Evolutionary conservation across 2,113 vertebrate genomes (phyloP).

Genomic region (Lamprologus tigripictilis): DNA sequence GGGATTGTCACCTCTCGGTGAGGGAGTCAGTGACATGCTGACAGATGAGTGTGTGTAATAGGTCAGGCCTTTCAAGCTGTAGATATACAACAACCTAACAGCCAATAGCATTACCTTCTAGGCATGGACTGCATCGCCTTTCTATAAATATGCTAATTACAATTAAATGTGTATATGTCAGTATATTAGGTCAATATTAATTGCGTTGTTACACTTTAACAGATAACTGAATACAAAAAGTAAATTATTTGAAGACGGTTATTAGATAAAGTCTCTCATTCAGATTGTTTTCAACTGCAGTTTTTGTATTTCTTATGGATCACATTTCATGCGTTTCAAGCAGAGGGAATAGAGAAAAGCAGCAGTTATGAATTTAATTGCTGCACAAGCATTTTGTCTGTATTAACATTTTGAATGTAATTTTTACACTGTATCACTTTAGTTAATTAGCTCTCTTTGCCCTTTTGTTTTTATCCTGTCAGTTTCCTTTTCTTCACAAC

Average conservation of each 20-base stretch:
- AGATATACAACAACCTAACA: neutral
- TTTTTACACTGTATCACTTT: neutral
- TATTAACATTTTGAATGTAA: neutral
- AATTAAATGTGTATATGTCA: neutral
- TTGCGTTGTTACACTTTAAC: neutral
- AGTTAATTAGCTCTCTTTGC: neutral
- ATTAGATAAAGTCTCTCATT: neutral
- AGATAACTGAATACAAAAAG: neutral
- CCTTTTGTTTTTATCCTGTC: neutral
- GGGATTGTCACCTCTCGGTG: conserved; percentile 32
- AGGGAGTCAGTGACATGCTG: neutral
- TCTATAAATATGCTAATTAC: neutral
- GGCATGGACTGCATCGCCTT: neutral
- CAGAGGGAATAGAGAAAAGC: neutral
- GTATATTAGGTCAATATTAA: neutral
- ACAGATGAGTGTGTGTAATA: neutral
- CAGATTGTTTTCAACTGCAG: neutral
- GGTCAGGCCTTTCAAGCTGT: neutral
- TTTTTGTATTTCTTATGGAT: neutral
- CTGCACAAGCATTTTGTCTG: neutral
- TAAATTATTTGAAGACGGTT: neutral
- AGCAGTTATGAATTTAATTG: neutral
- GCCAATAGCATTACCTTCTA: neutral
- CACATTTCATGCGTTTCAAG: neutral
- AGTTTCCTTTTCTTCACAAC: neutral